Evolutionary conservation across 2,113 vertebrate species (phyloP), one percentile per base, ranked within the genome.

Genomic region (Balaeniceps rex): DNA sequence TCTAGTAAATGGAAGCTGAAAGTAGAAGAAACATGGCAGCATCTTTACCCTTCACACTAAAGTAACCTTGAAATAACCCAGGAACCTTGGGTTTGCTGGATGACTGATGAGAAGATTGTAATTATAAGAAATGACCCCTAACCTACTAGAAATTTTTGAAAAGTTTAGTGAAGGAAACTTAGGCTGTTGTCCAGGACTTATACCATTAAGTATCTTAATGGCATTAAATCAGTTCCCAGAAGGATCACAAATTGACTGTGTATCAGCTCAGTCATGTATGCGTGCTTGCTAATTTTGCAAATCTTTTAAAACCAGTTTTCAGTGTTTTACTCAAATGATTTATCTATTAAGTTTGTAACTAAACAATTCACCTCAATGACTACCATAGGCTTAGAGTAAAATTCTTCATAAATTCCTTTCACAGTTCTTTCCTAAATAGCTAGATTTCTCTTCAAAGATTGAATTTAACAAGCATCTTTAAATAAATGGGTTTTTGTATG

Each of bases 341-440:
- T 95, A 55, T 87, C 58, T 87, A 14, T 76, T 87, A 69, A 25
- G 29, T 95, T 97, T 97, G 51, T 93, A 95, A 89, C 74, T 88
- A 61, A 96, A 92, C 49, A 94, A 28, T 77, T 95, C 84, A 86
- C 88, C 54, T 91, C 95, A 94, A 90, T 92, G 91, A 83, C 81
- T 79, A 23, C 40, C 63, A 85, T 19, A 94, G 34, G 60, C 19
- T 6, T 44, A 24, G 38, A 47, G 64, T 91, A 84, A 83, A 96
- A 93, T 86, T 94, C 63, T 77, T 85, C 18, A 51, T 69, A 42
- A 88, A 66, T 94, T 54, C 49, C 8, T 10, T 91, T 94, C 92
- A 93, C 38, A 51, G 5, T 52, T 87, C 78, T 84, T 79, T 83
- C 13, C n/a, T 96, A 94, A 93, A 96, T 87, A 89, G 65, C 31